phyloP scores from a whole-genome alignment of 35 echinoderm and acorn worm species.

The Chiridota heheva region DNA sequence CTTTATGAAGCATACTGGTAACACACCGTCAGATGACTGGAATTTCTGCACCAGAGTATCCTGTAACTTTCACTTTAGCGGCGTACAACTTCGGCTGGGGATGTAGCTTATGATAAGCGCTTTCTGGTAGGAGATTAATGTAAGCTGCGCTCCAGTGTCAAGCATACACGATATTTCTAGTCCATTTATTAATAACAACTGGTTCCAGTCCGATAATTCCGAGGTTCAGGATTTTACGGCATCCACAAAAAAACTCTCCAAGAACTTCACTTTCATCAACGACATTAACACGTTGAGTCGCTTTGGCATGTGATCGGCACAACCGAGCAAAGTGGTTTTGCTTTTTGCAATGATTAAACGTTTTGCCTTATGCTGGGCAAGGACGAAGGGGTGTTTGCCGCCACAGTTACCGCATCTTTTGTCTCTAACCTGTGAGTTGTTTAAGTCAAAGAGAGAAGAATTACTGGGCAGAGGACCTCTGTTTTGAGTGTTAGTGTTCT shows the following conservation, averaged over 20 bases:
- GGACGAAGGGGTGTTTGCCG: neutral
- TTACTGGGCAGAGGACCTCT: no score
- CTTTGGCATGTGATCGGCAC: neutral
- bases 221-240: no score
- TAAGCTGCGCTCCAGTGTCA: constrained; percentile 40
- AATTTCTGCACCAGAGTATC: constrained; percentile 30
- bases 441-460: no score
- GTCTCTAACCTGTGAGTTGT: neutral
- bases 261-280: neutral
- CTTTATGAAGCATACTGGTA: no score
- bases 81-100: neutral
- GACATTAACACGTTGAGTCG: neutral
- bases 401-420: constrained; percentile 15
- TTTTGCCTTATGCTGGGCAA: constrained; percentile 24
- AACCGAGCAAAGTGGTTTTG: constrained; percentile 14
- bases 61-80: constrained; percentile 4
- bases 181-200: constrained; percentile 22
- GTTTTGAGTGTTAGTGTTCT: neutral
- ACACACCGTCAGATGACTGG: no score
- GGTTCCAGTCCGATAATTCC: constrained; percentile 32
- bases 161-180: constrained; percentile 29
- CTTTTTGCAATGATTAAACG: neutral
- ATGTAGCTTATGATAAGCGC: neutral
- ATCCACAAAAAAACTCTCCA: constrained; percentile 7
- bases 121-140: constrained; percentile 45